These are phyloP conservation scores for Dromas ardeola DNA, from an alignment of 2,113 vertebrate species.

Conservation along the genomic window DNA sequence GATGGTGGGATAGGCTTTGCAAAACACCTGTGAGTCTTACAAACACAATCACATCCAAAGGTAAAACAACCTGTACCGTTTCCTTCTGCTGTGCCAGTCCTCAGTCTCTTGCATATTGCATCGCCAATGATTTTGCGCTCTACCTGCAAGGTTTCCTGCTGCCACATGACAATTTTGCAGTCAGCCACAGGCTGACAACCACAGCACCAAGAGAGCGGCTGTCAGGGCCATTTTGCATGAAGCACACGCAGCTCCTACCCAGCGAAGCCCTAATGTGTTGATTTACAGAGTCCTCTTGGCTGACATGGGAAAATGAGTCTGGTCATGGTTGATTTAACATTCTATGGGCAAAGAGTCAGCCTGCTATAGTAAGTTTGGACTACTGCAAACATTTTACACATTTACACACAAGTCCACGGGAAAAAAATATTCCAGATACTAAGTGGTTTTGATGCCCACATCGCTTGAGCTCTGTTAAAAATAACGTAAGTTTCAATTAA, in stretches of 20 bases:
- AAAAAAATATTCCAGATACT: not conserved
- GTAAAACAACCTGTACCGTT: not conserved
- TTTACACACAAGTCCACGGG: not conserved
- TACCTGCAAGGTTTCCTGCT: not conserved
- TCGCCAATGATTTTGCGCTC: not conserved
- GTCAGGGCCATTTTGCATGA: constrained; percentile 54
- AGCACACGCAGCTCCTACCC: constrained; percentile 38
- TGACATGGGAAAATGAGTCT: constrained; percentile 63
- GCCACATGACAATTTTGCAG: not conserved
- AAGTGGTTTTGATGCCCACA: not conserved
- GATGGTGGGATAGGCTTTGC: not conserved
- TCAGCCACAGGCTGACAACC: not conserved
- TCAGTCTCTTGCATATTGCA: not conserved
- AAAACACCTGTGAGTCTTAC: not conserved
- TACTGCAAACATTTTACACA: constrained; percentile 6
- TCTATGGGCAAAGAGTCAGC: constrained; percentile 50
- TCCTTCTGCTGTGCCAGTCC: not conserved
- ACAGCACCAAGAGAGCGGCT: not conserved
- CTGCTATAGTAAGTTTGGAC: constrained; percentile 31
- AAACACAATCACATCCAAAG: not conserved
- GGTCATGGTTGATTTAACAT: constrained; percentile 66
- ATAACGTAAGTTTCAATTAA: not conserved
- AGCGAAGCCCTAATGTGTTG: constrained; percentile 58
- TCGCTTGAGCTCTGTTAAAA: not conserved
- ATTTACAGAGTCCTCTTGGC: constrained; percentile 61